A percentile compares a stretch with the other conserved stretches of the same genome.
Conservation (phyloP, 2,888 invertebrate species). For the Drosophila siamana region DNA sequence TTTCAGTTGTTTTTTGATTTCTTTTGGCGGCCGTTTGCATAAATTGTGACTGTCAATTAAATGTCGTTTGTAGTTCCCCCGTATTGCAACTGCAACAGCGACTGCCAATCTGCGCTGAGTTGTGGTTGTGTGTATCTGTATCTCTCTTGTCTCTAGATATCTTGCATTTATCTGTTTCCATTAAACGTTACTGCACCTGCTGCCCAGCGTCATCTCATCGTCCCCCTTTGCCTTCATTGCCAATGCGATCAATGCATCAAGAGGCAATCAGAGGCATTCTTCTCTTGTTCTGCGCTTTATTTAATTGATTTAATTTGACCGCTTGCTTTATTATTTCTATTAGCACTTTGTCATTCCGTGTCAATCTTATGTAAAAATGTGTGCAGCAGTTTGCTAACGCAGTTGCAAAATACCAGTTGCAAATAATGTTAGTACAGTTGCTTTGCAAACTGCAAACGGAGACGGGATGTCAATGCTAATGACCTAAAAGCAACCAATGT, state of each 20-base stretch:
- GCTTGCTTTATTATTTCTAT: constrained; percentile 73
- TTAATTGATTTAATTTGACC: constrained; percentile 77
- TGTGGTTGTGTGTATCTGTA: constrained; percentile 1
- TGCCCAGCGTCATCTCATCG: neutral
- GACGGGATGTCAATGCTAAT: neutral
- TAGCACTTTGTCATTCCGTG: constrained; percentile 76
- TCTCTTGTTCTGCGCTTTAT: constrained; percentile 49
- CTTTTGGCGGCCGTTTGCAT: constrained; percentile 72
- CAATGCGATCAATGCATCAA: constrained; percentile 42
- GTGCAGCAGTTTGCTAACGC: constrained; percentile 34
- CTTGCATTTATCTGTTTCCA: constrained; percentile 51
- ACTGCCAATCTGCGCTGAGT: constrained; percentile 67
- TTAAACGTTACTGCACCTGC: constrained; percentile 40
- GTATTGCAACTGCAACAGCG: constrained; percentile 31
- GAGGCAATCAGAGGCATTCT: constrained; percentile 65
- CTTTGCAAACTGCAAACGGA: neutral
- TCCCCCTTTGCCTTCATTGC: neutral
- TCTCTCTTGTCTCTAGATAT: constrained; percentile 40
- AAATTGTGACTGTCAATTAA: constrained; percentile 78
- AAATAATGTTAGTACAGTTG: neutral
- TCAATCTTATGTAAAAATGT: constrained; percentile 68
- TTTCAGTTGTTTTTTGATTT: constrained; percentile 10
- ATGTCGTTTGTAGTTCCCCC: constrained; percentile 53
- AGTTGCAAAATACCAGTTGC: neutral
- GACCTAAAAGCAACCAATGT: neutral